Conservation (phyloP, 2,113 vertebrate species). For the Sapayoa aenigma region DNA sequence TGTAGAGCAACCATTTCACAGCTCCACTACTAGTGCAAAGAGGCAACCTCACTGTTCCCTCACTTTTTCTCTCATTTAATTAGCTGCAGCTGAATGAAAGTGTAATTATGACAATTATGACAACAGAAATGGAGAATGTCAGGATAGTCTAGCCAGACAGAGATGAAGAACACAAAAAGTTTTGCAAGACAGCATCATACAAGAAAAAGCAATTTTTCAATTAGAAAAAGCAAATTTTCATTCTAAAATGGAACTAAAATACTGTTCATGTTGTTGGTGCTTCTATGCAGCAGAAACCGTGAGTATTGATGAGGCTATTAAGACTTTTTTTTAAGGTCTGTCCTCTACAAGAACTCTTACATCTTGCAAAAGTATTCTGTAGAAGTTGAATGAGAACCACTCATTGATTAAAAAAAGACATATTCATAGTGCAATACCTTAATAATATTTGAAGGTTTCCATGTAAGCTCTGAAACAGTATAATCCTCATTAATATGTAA, state of each 20-base stretch:
- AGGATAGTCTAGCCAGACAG: background rate
- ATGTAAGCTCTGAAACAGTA: background rate
- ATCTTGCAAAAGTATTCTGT: background rate
- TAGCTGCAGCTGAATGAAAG: background rate
- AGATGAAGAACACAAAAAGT: background rate
- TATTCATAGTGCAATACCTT: background rate
- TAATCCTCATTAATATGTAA: slow-evolving; percentile 14
- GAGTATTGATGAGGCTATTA: background rate
- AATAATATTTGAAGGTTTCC: slow-evolving; percentile 11
- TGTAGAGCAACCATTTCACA: background rate
- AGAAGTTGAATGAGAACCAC: background rate
- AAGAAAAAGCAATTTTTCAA: background rate
- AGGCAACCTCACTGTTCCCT: background rate
- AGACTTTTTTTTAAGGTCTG: background rate
- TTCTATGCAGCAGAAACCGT: background rate
- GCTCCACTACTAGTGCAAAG: background rate
- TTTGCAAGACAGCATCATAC: background rate
- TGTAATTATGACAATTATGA: background rate
- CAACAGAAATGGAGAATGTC: background rate
- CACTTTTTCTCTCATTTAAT: background rate
- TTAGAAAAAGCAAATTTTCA: background rate
- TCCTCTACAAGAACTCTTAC: background rate
- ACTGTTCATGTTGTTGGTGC: background rate
- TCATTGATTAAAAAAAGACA: slow-evolving; percentile 25
- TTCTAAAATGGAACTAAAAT: background rate